Percentiles rank a stretch among this genome's conserved stretches.
Evolutionary conservation across 2,113 vertebrate species (phyloP).

Genomic region (Ceyx melanurus): DNA sequence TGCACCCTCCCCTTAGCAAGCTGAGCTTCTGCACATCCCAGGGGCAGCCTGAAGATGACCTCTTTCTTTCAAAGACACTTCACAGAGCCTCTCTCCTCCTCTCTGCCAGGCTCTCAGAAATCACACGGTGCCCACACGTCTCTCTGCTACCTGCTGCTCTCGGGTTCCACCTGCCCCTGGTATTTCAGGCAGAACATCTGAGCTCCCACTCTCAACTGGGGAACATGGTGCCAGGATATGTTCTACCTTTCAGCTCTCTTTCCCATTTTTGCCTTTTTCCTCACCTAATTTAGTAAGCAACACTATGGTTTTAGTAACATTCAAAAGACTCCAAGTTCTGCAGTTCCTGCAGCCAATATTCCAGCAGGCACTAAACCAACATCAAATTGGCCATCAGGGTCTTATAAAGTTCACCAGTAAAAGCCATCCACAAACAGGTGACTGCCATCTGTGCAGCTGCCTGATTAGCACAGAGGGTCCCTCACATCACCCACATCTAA

Average conservation of each 20-base stretch:
- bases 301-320: not conserved
- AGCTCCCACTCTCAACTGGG: not conserved
- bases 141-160: not conserved
- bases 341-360: not conserved
- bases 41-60: not conserved
- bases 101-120: not conserved
- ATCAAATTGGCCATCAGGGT: not conserved
- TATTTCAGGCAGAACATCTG: not conserved
- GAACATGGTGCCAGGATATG: fast-evolving
- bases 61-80: not conserved
- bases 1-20: not conserved
- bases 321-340: not conserved
- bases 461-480: not conserved
- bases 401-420: not conserved
- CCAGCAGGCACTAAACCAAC: not conserved
- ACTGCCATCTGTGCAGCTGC: not conserved
- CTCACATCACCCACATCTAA: not conserved
- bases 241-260: not conserved
- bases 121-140: not conserved
- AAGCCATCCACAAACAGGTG: not conserved
- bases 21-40: not conserved
- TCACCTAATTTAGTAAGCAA: not conserved
- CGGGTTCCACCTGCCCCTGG: not conserved
- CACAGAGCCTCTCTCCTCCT: not conserved
- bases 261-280: not conserved